Evolutionary conservation across 2,888 invertebrate species (phyloP), one percentile per base, ranked within the genome.

Genomic region (Zelleria hepariella): DNA sequence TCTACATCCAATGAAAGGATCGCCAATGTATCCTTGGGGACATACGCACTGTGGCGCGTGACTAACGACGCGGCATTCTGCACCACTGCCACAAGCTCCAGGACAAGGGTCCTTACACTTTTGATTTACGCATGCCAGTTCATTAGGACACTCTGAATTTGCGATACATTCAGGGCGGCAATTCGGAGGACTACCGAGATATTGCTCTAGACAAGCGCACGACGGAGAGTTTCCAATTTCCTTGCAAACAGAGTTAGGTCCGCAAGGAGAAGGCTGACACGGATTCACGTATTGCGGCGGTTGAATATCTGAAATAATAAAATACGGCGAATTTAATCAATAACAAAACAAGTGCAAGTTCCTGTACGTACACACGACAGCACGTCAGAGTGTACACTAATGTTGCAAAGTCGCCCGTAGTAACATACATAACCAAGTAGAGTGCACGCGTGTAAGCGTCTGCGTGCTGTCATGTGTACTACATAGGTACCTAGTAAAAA

Each of bases 11-110:
- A 86, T 86, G 67, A 93, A 93, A 24, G 93, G 91, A 80, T 93
- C 91, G 60, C 93, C 93, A 21, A 91, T 90, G 64, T 85, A 92
- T 61, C 91, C 91, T 60, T 84, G 71, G 57, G 90, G 82, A 73
- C 96, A 96, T 59, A 92, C 86, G 75, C 96, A 96, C 77, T 92
- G 92, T 23, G 94, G 93, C 32, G 92, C 90, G 66, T 95, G 95
- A 70, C 94, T 94, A 10, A 94, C 86, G 0, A 93, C 94, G 65
- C 90, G 90, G 68, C 95, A 95, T 64, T 92, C 90, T 8, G 95
- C 94, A 71, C 91, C 92, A 32, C 83, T 73, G 20, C 94, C 95
- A 75, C 96, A 96, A 10, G 93, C 90, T 47, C 93, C 92, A 25
- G 92, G 91, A 69, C 95, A 95, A 20, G 94, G 94, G 76, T 93